phyloP scores from a whole-genome alignment of 2,113 vertebrate genomes.

The Pachypanchax playfairii region DNA sequence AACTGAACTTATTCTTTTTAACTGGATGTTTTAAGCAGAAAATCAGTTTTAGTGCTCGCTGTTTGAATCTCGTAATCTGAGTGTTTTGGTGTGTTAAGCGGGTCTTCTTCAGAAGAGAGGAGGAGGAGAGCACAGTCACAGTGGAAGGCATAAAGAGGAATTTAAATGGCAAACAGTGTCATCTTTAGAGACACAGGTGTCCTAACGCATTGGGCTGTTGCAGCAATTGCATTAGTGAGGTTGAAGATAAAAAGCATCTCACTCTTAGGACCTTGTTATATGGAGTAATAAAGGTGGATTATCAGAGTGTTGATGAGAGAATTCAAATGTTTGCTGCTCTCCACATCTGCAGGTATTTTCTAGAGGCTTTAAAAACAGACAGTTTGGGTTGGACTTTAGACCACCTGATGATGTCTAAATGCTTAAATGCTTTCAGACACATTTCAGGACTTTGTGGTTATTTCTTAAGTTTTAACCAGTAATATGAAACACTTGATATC shows the following conservation, averaged over 20 bases:
- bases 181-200: neutral
- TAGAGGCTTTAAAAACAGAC: neutral
- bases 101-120: neutral
- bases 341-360: neutral
- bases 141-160: neutral
- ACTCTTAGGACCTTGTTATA: neutral
- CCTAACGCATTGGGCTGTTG: neutral
- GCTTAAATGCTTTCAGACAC: no score
- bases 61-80: neutral
- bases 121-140: neutral
- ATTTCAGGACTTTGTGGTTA: no score
- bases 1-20: neutral
- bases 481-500: no score
- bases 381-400: neutral
- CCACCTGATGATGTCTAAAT: neutral
- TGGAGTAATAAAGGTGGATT: neutral
- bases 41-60: neutral
- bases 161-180: constrained; percentile 2
- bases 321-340: neutral
- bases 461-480: no score
- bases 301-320: neutral
- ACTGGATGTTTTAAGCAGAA: neutral
- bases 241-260: neutral
- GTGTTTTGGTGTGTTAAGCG: neutral
- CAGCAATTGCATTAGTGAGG: neutral